These are phyloP conservation scores for Amorpha juglandis DNA, from an alignment of 2,888 invertebrate genomes.

Conservation along the genomic window DNA sequence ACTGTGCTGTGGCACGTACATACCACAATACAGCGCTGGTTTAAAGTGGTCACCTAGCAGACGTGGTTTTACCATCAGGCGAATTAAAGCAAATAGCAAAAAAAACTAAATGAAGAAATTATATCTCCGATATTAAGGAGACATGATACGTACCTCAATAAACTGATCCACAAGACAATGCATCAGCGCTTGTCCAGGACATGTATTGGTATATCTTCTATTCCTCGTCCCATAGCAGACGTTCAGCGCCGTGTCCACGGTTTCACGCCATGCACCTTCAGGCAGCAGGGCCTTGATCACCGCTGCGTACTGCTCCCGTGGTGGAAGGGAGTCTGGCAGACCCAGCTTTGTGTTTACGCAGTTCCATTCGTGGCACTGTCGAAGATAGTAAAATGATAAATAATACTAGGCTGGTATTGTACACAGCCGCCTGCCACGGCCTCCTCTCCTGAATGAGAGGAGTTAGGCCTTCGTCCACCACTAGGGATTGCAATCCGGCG, in stretches of 20 bases:
- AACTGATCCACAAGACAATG: conserved; percentile 72
- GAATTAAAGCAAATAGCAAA: no score
- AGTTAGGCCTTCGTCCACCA: no score
- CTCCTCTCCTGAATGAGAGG: no score
- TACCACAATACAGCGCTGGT: no score
- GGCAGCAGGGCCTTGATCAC: conserved; percentile 54
- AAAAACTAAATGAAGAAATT: no score
- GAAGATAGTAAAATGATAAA: no score
- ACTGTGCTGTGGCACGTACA: no score
- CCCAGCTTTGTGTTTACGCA: conserved; percentile 64
- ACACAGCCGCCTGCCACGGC: no score
- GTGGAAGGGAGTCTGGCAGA: conserved; percentile 53
- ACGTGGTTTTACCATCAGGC: no score
- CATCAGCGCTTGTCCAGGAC: conserved; percentile 69
- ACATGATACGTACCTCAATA: conserved; percentile 55
- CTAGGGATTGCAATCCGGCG: no score
- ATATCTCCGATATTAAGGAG: neutral
- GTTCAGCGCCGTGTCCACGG: conserved; percentile 47
- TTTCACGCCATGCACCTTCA: conserved; percentile 55
- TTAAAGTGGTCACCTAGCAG: no score
- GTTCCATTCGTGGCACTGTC: conserved; percentile 70
- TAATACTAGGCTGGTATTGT: no score
- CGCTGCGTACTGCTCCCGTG: conserved; percentile 42
- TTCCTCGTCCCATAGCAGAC: conserved; percentile 57
- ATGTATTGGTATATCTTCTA: conserved; percentile 60